Conservation (phyloP, 2,113 vertebrate genomes). For the Henicopernis longicauda region DNA sequence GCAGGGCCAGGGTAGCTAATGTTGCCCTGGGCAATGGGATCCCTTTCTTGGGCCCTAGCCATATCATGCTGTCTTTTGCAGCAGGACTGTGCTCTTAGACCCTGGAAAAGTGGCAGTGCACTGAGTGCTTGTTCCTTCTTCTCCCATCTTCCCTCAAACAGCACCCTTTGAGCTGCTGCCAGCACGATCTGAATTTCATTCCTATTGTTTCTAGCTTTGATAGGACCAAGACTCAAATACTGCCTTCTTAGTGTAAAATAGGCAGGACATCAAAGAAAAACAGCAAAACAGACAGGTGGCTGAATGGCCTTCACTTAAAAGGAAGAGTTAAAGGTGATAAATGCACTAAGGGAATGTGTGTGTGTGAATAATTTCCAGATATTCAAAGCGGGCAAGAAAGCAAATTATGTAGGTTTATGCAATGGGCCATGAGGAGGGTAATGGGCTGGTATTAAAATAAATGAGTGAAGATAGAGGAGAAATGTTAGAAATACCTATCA, state of each 20-base stretch:
- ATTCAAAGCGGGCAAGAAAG: background rate
- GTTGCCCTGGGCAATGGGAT: background rate
- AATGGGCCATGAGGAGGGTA: background rate
- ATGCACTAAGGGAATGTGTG: background rate
- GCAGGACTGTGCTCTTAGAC: background rate
- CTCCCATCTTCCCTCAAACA: background rate
- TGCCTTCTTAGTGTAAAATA: background rate
- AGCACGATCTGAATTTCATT: background rate
- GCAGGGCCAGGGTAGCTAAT: background rate
- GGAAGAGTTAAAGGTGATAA: constrained; percentile 7
- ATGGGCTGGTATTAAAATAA: background rate
- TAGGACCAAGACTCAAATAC: background rate
- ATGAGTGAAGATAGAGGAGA: background rate
- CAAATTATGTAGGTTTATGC: constrained; percentile 31
- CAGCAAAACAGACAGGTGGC: background rate
- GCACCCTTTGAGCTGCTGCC: background rate
- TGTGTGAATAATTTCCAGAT: background rate
- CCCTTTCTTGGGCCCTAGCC: background rate
- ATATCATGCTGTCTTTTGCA: fast-evolving
- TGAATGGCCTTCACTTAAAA: constrained; percentile 19
- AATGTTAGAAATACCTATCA: background rate
- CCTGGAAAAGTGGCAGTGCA: background rate
- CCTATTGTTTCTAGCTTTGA: background rate
- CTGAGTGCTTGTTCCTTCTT: background rate
- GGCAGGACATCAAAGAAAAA: background rate